These are phyloP conservation scores for Tuta absoluta DNA, from an alignment of 2,888 invertebrate species.

Conservation along the genomic window DNA sequence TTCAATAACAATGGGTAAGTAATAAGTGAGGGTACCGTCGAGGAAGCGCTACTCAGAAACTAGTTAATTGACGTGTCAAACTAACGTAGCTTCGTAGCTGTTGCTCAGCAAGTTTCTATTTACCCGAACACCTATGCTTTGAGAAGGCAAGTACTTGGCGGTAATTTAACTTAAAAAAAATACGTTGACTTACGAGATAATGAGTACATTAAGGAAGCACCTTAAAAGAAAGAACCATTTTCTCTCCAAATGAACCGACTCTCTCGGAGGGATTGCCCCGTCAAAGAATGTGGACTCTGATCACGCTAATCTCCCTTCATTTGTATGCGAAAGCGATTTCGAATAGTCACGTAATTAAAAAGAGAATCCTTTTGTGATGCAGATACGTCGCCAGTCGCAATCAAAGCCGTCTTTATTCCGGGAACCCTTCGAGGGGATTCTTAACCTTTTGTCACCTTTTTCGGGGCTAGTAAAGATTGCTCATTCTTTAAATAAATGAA, in stretches of 20 bases:
- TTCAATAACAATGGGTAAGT: neutral
- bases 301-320: constrained; percentile 62
- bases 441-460: constrained; percentile 39
- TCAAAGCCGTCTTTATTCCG: constrained; percentile 53
- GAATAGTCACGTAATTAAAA: constrained; percentile 59
- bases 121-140: neutral
- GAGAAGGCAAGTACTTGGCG: neutral
- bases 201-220: constrained; percentile 34
- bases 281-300: constrained; percentile 52
- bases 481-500: constrained; percentile 40
- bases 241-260: constrained; percentile 48
- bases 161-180: neutral
- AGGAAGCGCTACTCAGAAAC: constrained; percentile 7
- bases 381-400: constrained; percentile 61
- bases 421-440: constrained; percentile 59
- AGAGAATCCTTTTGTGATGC: constrained; percentile 69
- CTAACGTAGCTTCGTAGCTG: constrained; percentile 7
- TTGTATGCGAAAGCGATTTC: constrained; percentile 58
- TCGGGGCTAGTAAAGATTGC: constrained; percentile 48
- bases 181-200: constrained; percentile 32
- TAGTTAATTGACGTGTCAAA: constrained; percentile 1
- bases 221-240: constrained; percentile 28
- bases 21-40: neutral
- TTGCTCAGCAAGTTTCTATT: constrained; percentile 11
- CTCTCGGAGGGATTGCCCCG: constrained; percentile 37